Base-by-base conservation (phyloP, 53 echinoderm and acorn worm genomes). In the Arbacia lixula region DNA sequence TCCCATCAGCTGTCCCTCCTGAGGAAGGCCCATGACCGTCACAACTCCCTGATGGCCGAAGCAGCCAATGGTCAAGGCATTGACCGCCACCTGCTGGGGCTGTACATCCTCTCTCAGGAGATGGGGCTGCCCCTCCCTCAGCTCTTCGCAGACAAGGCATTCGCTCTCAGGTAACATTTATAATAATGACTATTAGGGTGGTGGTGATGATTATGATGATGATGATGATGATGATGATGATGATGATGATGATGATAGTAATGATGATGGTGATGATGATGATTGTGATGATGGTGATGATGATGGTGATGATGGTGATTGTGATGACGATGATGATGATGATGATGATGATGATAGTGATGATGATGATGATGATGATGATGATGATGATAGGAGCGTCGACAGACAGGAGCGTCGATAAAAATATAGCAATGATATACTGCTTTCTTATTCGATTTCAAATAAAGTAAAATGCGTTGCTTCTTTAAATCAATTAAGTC, bases 51-150 rank as follows among this genome's bases (percentile, higher is more conserved):
- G 52, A 88, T 97, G 91, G 33, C 66, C 4, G 93, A 94, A 20
- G 90, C 91, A 0, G 50, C 54, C 42, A 66, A 60, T 25, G 97
- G 88, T 19, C 80, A 92, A 28, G 97, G 97, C 2, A 85, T 83
- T 60, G 97, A 97, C 60, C 66, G 97, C 17, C 97, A 97, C 68
- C 91, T 97, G 5, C 62, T 97, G 17, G 93, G 97, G 0, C 86
- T 94, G 10, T 84, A 79, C 41, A 27, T 79, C 79, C 37, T 85
- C 12, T 91, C 93, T 24, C 66, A 83, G 49, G 92, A 91, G 43
- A 60, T 63, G 29, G 90, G 92, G 19, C 35, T 85, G 20, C 91
- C 91, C 32, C 66, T 88, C 4, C 97, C 93, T 32, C 91, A 87
- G 27, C 57, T 97, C 12, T 97, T 89, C 83, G 86, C 84, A 17